Evolutionary conservation across 2,113 vertebrate genomes (phyloP).

Genomic region (Australoheros scitulus): DNA sequence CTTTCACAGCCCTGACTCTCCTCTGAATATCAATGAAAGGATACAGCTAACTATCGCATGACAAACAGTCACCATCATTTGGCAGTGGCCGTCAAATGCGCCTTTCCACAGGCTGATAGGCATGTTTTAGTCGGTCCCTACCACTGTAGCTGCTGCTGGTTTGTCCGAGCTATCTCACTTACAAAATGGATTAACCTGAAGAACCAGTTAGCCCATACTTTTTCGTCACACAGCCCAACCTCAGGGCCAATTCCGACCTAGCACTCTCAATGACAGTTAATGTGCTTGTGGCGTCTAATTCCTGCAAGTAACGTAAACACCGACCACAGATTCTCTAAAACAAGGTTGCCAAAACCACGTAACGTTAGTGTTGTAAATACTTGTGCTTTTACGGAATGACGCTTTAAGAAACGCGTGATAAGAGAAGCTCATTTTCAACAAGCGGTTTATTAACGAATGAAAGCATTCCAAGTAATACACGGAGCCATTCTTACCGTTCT

Average conservation of each 20-base stretch:
- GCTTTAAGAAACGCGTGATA: neutral
- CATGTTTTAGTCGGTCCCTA: no score
- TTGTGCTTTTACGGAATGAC: neutral
- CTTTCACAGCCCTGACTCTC: conserved; percentile 44
- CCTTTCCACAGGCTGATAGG: neutral
- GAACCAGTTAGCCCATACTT: conserved; percentile 57
- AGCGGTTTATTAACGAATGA: conserved; percentile 11
- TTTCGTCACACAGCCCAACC: conserved; percentile 17
- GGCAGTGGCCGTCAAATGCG: neutral
- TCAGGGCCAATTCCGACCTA: conserved; percentile 16
- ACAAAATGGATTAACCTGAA: conserved; percentile 57
- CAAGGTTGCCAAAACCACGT: neutral
- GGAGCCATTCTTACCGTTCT: conserved; percentile 71
- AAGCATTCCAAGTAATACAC: conserved; percentile 50
- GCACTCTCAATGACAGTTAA: conserved; percentile 14
- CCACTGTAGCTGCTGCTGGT: neutral
- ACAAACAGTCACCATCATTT: conserved; percentile 19
- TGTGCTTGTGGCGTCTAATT: conserved; percentile 42
- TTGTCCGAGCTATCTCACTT: neutral
- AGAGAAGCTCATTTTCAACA: rapidly evolving
- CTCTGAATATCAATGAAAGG: conserved; percentile 67
- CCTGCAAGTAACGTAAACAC: conserved; percentile 53
- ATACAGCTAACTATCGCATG: conserved; percentile 31
- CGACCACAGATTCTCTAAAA: neutral
- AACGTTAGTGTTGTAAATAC: rapidly evolving